A percentile compares a stretch with the other conserved stretches of the same genome.
These are phyloP conservation scores for Luidia sarsii DNA, from an alignment of 53 echinoderm and acorn worm species.

Conservation along the genomic window DNA sequence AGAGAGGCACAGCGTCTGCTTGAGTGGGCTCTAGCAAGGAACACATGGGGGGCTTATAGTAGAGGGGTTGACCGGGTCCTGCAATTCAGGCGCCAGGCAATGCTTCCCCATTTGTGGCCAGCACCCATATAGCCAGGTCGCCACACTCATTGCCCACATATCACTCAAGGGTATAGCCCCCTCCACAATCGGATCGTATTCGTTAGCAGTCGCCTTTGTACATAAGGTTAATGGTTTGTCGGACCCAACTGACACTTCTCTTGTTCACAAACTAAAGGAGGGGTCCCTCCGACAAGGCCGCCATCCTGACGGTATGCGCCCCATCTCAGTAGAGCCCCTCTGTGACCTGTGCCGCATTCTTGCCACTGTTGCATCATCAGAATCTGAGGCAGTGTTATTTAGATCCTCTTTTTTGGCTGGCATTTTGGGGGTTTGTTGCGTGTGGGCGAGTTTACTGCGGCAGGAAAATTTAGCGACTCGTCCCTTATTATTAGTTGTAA, in stretches of 20 bases:
- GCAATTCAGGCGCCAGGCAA: not conserved
- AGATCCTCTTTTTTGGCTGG: too few relatives aligned
- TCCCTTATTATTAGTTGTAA: too few relatives aligned
- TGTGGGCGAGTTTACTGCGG: too few relatives aligned
- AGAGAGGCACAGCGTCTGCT: not conserved
- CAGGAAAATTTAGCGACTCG: too few relatives aligned
- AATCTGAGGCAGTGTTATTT: too few relatives aligned
- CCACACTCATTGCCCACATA: conserved; percentile 8
- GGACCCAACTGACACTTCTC: not conserved
- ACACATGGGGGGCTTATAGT: not conserved
- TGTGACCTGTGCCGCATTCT: too few relatives aligned
- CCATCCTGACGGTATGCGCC: too few relatives aligned
- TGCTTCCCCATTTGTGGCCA: not conserved
- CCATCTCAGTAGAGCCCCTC: too few relatives aligned
- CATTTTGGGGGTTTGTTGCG: too few relatives aligned
- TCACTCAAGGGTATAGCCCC: not conserved
- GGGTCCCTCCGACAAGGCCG: not conserved
- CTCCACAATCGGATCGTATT: not conserved
- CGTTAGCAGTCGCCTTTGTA: not conserved
- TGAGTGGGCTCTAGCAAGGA: not conserved
- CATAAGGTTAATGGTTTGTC: not conserved
- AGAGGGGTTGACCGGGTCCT: not conserved
- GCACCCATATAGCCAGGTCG: too few relatives aligned
- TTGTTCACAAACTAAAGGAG: too few relatives aligned
- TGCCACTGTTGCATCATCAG: too few relatives aligned